Conservation (phyloP, 2,113 vertebrate species). For the Cephalopterus ornatus region DNA sequence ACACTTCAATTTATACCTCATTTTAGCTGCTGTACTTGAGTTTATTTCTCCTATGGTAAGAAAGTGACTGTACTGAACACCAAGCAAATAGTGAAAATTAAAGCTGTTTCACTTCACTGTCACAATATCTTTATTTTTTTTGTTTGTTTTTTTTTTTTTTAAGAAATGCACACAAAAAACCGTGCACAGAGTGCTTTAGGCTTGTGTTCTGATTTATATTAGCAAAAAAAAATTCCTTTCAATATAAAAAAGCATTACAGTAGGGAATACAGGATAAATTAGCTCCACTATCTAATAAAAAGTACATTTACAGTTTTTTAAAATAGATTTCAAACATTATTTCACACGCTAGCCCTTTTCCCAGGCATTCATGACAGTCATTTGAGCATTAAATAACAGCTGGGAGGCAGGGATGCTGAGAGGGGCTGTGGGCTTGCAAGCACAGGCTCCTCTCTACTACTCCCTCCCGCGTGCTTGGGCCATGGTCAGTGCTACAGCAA, state of each 20-base stretch:
- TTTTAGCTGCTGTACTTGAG: conserved; percentile 48
- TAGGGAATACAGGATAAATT: conserved; percentile 75
- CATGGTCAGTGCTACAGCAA: accelerated
- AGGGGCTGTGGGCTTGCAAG: not conserved
- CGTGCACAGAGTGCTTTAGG: conserved; percentile 67
- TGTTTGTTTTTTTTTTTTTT: conserved; percentile 60
- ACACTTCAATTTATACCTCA: conserved; percentile 59
- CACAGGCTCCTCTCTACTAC: not conserved
- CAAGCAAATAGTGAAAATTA: conserved; percentile 47
- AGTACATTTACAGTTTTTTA: conserved; percentile 65
- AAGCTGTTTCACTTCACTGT: conserved; percentile 63
- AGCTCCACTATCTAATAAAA: conserved; percentile 70
- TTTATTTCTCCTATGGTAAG: conserved; percentile 26
- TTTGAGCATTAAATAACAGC: conserved; percentile 26
- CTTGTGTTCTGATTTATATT: conserved; percentile 72
- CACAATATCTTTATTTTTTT: conserved; percentile 66
- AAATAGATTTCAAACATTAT: conserved; percentile 72
- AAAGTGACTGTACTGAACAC: conserved; percentile 52
- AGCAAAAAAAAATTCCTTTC: conserved; percentile 62
- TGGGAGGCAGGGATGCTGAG: not conserved
- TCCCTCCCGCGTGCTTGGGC: not conserved
- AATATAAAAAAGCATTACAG: conserved; percentile 73
- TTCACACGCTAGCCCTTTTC: conserved; percentile 45
- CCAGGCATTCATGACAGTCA: conserved; percentile 39
- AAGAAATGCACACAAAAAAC: conserved; percentile 76